phyloP scores from a whole-genome alignment of 2,797 vertebrate genomes.

The Phyllotis vaccarum region DNA sequence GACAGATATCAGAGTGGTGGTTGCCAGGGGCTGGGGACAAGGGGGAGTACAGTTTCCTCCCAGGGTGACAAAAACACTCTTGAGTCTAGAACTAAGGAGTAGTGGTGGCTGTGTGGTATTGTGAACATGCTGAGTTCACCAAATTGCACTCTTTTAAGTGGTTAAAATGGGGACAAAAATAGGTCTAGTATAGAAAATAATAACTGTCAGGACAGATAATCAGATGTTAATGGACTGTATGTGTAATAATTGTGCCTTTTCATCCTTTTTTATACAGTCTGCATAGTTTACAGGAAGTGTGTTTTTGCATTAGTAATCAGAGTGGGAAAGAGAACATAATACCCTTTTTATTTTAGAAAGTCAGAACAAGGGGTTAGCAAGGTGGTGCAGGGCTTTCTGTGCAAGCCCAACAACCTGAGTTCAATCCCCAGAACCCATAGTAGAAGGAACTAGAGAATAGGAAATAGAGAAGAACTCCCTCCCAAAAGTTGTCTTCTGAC shows the following conservation, averaged over 20 bases:
- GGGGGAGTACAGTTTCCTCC: neutral
- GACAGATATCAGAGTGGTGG: neutral
- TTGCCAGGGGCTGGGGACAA: neutral
- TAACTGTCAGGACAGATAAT: neutral
- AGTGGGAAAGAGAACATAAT: neutral
- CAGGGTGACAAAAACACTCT: neutral
- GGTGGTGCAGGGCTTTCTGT: neutral
- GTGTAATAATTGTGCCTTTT: neutral
- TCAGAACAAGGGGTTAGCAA: neutral
- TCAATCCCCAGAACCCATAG: neutral
- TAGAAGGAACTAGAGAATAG: too few species aligned
- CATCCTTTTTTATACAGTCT: neutral
- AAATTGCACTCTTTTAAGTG: neutral
- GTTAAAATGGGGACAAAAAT: neutral
- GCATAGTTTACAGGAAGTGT: neutral
- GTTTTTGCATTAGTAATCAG: neutral
- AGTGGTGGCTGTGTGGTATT: neutral
- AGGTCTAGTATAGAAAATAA: neutral
- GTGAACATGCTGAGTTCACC: neutral
- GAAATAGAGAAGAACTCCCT: neutral
- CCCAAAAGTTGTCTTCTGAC: neutral
- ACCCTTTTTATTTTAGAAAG: slow-evolving; percentile 39
- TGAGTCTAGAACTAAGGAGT: neutral
- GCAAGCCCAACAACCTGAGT: neutral
- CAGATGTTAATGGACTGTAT: neutral